Percentiles rank a stretch among this genome's conserved stretches.
phyloP scores from a whole-genome alignment of 2,888 invertebrate species.

The Melipona bicolor region DNA sequence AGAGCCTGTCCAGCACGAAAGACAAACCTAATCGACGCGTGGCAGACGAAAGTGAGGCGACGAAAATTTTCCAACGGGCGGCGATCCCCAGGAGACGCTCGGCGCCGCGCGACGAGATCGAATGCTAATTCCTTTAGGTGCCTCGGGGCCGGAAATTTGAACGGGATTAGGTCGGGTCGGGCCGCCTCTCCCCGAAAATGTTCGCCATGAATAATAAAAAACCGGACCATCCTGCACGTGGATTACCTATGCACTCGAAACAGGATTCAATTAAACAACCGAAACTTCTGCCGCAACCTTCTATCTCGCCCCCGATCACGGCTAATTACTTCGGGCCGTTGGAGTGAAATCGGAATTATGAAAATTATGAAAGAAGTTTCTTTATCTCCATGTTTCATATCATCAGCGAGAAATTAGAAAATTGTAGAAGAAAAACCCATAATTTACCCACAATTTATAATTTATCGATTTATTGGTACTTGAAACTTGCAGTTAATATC shows the following conservation, averaged over 20 bases:
- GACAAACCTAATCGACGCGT: constrained; percentile 18
- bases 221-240: constrained; percentile 56
- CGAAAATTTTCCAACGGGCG: constrained; percentile 62
- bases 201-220: constrained; percentile 75
- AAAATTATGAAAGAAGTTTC: neutral
- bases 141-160: constrained; percentile 77
- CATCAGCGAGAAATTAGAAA: neutral
- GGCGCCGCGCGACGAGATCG: constrained; percentile 72
- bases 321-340: constrained; percentile 21
- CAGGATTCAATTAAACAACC: constrained; percentile 60
- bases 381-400: neutral
- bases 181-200: constrained; percentile 68
- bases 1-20: neutral
- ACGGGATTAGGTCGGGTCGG: constrained; percentile 73
- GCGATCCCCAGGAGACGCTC: constrained; percentile 63
- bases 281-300: neutral
- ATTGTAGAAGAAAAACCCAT: neutral
- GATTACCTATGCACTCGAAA: constrained; percentile 62
- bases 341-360: neutral
- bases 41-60: constrained; percentile 35
- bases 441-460: neutral
- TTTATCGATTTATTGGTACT: neutral
- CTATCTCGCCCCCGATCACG: neutral
- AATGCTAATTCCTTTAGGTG: constrained; percentile 80
- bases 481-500: neutral